These are phyloP conservation scores for Microtus oregoni DNA, from an alignment of 2,113 vertebrate genomes.

Conservation along the genomic window DNA sequence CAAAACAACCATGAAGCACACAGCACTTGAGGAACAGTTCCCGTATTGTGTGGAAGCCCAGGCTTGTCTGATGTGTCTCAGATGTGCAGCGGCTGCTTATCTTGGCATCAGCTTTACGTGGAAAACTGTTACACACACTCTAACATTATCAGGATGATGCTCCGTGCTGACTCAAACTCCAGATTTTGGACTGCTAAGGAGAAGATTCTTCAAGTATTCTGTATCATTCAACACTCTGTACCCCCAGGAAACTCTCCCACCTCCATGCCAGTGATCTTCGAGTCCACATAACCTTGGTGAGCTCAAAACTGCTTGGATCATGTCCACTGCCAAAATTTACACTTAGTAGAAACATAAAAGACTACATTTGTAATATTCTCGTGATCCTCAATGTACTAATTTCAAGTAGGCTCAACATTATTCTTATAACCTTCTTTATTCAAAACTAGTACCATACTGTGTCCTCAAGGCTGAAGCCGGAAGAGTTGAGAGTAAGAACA, in stretches of 20 bases:
- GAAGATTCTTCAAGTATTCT: not conserved
- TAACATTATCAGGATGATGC: constrained; percentile 64
- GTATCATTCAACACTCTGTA: not conserved
- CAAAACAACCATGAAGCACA: not conserved
- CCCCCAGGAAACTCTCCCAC: not conserved
- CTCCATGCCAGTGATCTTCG: not conserved
- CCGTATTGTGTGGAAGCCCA: constrained; percentile 57
- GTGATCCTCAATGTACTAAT: not conserved
- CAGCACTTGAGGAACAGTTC: constrained; percentile 46
- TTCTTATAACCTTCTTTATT: not conserved
- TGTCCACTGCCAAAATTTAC: not conserved
- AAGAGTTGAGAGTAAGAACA: not conserved
- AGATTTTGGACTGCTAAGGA: constrained; percentile 54
- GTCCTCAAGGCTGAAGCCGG: not conserved
- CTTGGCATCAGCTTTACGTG: constrained; percentile 47
- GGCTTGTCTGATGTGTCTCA: constrained; percentile 51
- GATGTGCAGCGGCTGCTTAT: constrained; percentile 47
- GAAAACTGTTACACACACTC: constrained; percentile 46
- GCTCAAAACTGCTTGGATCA: not conserved
- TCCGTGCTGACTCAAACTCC: constrained; percentile 30
- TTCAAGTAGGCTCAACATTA: not conserved
- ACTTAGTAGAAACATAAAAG: constrained; percentile 14
- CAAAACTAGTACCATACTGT: not conserved
- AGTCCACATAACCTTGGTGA: not conserved
- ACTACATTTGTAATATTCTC: not conserved